phyloP scores from a whole-genome alignment of 1,140 invertebrate genomes.

The Paraescarpia echinospica region DNA sequence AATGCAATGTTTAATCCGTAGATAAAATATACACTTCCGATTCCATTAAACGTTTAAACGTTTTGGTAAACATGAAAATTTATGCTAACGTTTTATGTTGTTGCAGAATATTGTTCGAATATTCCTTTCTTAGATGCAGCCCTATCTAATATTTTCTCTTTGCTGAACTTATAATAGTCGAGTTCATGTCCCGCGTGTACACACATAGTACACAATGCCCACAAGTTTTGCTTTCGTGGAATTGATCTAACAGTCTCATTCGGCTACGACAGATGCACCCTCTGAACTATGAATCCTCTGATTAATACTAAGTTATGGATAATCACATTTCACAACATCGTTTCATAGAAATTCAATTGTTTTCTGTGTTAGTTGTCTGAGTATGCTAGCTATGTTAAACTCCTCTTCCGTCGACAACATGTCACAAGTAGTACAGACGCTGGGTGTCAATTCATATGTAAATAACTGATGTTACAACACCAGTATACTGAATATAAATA shows the following conservation, averaged over 20 bases:
- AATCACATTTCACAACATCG: not conserved
- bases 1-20: too few species aligned
- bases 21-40: too few species aligned
- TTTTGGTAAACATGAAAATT: too few species aligned
- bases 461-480: too few species aligned
- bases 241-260: not conserved
- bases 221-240: not conserved
- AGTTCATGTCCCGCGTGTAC: not conserved
- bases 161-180: too few species aligned
- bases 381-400: not conserved
- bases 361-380: not conserved
- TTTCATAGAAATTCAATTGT: not conserved
- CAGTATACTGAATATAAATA: too few species aligned
- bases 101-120: too few species aligned
- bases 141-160: too few species aligned
- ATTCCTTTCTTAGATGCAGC: too few species aligned
- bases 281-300: not conserved
- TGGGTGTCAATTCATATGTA: not conserved
- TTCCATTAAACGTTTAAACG: too few species aligned
- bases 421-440: not conserved
- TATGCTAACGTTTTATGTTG: too few species aligned
- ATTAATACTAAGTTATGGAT: not conserved
- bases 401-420: not conserved
- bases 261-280: not conserved
- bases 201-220: not conserved